Percentiles rank a stretch among this genome's conserved stretches.
Evolutionary conservation across 2,113 vertebrate species (phyloP).

Genomic region (Neolamprologus falcicula): DNA sequence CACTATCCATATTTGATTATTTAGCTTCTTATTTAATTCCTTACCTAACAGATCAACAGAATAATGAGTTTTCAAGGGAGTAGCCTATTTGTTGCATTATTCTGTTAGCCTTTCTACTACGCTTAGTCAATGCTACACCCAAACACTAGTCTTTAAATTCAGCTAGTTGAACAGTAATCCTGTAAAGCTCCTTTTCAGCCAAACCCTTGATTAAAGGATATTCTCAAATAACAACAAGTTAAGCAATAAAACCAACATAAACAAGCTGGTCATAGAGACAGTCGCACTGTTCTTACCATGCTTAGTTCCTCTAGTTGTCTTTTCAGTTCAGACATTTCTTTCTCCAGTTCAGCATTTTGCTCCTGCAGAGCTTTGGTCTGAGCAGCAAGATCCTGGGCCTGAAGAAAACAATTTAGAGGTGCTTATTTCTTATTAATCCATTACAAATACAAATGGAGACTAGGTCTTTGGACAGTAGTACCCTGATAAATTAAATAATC

Average conservation of each 20-base stretch:
- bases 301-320: constrained; percentile 78
- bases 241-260: background rate
- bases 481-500: background rate
- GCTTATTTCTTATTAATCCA: background rate
- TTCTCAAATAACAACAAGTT: background rate
- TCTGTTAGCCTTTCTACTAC: background rate
- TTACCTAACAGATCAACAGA: background rate
- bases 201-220: background rate
- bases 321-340: constrained; percentile 77
- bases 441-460: background rate
- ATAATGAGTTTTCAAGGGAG: background rate
- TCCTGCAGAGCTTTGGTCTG: constrained; percentile 81
- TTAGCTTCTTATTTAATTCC: background rate
- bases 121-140: background rate
- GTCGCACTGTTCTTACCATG: constrained; percentile 65
- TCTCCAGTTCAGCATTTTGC: constrained; percentile 80
- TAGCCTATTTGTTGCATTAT: background rate
- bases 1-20: background rate
- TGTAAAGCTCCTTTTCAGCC: background rate
- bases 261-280: background rate
- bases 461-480: background rate
- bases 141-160: background rate
- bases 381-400: constrained; percentile 72
- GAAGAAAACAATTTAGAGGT: background rate
- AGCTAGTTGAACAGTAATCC: background rate